A percentile compares a stretch with the other conserved stretches of the same genome.
Conservation (phyloP, 2,797 vertebrate genomes). For the Arrhamphus sclerolepis region DNA sequence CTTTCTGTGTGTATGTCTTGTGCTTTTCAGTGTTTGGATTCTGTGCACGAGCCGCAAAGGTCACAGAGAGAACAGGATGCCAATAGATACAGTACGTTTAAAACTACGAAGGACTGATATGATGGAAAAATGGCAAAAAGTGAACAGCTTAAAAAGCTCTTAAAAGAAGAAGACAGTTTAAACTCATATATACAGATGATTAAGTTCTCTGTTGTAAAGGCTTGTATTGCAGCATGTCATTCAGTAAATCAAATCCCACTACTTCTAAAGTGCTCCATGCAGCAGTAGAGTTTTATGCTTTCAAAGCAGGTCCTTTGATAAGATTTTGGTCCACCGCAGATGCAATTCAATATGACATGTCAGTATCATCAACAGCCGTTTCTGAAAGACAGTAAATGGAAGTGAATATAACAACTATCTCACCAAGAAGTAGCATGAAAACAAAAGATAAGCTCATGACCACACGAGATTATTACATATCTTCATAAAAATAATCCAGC, state of each 20-base stretch:
- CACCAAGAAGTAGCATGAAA: too few relatives aligned
- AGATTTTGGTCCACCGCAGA: neutral
- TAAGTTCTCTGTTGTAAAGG: constrained; percentile 1
- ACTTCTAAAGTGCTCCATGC: constrained; percentile 4
- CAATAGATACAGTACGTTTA: neutral
- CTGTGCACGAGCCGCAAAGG: constrained; percentile 38
- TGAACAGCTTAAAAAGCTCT: constrained; percentile 15
- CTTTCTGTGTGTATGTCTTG: constrained; percentile 46
- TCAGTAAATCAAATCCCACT: constrained; percentile 11
- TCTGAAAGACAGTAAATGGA: neutral
- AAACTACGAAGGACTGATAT: neutral
- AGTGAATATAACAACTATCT: neutral
- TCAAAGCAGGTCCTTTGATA: constrained; percentile 1
- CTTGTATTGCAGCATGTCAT: neutral
- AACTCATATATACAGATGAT: neutral
- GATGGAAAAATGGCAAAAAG: constrained; percentile 15
- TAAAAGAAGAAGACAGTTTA: constrained; percentile 4
- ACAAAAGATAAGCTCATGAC: too few relatives aligned
- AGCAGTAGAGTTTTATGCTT: neutral
- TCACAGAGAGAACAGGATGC: constrained; percentile 30
- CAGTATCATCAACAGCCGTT: neutral
- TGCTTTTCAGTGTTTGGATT: constrained; percentile 47
- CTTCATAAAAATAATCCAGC: too few relatives aligned
- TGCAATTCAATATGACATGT: neutral
- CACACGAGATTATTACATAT: too few relatives aligned